These are phyloP conservation scores for Etia nguti DNA, from an alignment of 2,113 vertebrate genomes.

Conservation along the genomic window DNA sequence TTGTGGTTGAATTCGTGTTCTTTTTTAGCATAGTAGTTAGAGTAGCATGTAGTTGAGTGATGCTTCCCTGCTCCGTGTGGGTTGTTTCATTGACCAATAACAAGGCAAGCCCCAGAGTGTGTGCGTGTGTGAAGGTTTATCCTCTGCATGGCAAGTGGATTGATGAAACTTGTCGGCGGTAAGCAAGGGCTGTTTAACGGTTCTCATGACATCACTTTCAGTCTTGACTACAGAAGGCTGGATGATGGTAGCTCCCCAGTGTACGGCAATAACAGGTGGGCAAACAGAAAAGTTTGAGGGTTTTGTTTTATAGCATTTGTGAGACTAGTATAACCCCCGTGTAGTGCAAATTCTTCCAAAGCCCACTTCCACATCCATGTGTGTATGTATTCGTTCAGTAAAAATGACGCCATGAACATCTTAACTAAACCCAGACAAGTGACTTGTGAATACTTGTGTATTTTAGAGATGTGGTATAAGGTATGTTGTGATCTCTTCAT, in stretches of 20 bases:
- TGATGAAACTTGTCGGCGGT: slow-evolving; percentile 20
- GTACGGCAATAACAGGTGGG: slow-evolving; percentile 77
- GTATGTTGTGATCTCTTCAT: neutral
- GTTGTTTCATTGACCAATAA: slow-evolving; percentile 23
- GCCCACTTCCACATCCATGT: neutral
- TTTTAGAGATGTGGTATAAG: neutral
- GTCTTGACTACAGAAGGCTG: slow-evolving; percentile 77
- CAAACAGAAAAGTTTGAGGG: slow-evolving; percentile 36
- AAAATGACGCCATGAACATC: neutral
- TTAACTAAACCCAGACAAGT: neutral
- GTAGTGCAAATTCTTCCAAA: neutral
- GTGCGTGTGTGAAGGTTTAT: slow-evolving; percentile 13
- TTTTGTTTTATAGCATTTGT: slow-evolving; percentile 1
- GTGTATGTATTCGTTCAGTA: neutral
- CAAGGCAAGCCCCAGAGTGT: neutral
- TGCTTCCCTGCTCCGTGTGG: neutral
- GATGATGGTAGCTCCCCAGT: slow-evolving; percentile 75
- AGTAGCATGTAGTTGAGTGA: slow-evolving; percentile 23
- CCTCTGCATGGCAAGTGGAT: slow-evolving; percentile 56
- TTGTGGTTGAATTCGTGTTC: neutral
- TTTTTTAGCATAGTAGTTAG: neutral
- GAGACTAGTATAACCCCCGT: neutral
- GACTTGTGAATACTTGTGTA: neutral
- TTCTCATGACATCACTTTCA: slow-evolving; percentile 78
- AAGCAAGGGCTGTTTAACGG: slow-evolving; percentile 57